Conservation (phyloP, 2,113 vertebrate species). For the Diadophis punctatus region DNA sequence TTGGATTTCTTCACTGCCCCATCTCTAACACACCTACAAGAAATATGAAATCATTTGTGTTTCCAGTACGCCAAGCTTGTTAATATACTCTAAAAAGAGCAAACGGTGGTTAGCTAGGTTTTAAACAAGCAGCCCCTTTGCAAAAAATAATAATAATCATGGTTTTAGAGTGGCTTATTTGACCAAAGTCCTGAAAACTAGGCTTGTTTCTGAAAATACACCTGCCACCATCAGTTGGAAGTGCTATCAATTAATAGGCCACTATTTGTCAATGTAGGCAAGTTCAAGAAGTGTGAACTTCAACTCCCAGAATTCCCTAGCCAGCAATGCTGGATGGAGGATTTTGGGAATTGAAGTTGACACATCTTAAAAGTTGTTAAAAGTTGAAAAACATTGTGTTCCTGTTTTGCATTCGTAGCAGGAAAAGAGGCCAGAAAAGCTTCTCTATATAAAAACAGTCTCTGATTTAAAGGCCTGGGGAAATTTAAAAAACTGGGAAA, state of each 20-base stretch:
- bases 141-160: background rate
- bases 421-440: background rate
- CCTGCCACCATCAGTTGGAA: background rate
- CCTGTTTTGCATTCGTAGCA: background rate
- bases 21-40: background rate
- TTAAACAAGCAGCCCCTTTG: no score
- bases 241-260: background rate
- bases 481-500: background rate
- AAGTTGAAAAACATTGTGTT: background rate
- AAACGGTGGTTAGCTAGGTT: background rate
- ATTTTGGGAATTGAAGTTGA: background rate
- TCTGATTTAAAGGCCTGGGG: background rate
- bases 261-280: background rate
- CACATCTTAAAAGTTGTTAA: background rate
- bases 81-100: background rate
- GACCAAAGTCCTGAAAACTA: background rate
- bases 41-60: background rate
- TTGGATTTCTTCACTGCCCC: no score
- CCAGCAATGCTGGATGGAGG: background rate
- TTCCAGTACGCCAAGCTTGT: background rate
- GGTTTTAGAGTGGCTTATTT: background rate
- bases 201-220: background rate
- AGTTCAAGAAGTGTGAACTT: background rate
- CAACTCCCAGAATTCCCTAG: background rate
- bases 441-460: background rate